Base-by-base conservation (phyloP, 2,888 invertebrate species). In the Tetropium fuscum region DNA sequence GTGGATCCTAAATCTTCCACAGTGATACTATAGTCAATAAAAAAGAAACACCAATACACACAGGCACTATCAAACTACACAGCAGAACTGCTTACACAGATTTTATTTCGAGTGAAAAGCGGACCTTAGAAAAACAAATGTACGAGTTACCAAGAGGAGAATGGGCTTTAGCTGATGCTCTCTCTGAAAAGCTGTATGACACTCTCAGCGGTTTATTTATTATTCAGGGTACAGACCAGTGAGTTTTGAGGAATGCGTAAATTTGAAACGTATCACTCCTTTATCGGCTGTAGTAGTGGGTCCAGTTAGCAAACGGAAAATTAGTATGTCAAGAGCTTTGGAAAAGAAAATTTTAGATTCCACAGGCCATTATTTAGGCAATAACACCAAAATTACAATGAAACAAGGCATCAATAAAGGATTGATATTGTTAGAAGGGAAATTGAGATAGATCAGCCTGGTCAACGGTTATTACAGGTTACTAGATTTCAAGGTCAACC, bases 161-260 rank as follows among this genome's bases (percentile, higher is more conserved):
- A 2, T 95, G 94, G 92, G 86, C 87, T 55, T 84, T 97, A 1
- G 85, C 87, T 51, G 92, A 95, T 72, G 95, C 96, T 1, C 94
- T 97, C 64, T 86, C 90, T 32, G 89, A 90, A 75, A 90, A 89
- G 53, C 81, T 94, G 2, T 93, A 97, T 71, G 92, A 97, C 80
- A 91, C 96, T 1, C 83, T 87, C 0, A 89, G 88, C 0, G 97
- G 98, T 1, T 83, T 93, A 25, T 94, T 97, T 72, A 88, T 90
- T 10, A 92, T 97, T 64, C 93, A 94, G 1, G 92, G 92, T 8
- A 94, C 95, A 3, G 95, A 95, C 78, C 86, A 53, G 88, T 95
- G 38, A 90, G 92, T 59, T 90, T 97, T 69, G 90, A 93, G 78
- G 96, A 97, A 80, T 94, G 97, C 69, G 85, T 98, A 36, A 89